These are phyloP conservation scores for Chromoteleia sp. DNA, from an alignment of 2,888 invertebrate species.

Conservation along the genomic window DNA sequence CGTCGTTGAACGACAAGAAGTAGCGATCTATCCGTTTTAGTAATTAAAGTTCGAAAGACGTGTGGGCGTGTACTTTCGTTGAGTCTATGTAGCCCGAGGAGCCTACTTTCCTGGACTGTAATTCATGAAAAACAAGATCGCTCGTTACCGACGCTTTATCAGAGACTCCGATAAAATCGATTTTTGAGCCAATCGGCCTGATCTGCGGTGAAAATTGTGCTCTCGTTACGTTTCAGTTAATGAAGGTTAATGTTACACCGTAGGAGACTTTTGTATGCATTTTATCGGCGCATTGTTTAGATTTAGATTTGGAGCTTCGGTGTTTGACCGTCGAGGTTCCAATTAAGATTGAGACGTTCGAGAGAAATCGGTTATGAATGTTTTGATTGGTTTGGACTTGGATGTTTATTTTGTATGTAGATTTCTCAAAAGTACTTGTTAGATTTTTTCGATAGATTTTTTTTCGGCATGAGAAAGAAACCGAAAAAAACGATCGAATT, in stretches of 20 bases:
- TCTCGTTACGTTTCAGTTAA: slow-evolving; percentile 35
- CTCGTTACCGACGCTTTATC: slow-evolving; percentile 57
- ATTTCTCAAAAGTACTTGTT: background rate
- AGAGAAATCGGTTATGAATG: slow-evolving; percentile 13
- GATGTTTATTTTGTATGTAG: background rate
- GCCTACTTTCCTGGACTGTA: slow-evolving; percentile 67
- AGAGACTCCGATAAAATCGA: slow-evolving; percentile 46
- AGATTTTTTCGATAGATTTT: background rate
- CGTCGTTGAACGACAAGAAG: slow-evolving; percentile 24
- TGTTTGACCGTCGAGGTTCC: background rate
- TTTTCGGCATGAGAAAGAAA: too few relatives aligned
- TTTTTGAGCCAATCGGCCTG: slow-evolving; percentile 38
- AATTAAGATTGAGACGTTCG: background rate
- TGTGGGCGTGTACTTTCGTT: slow-evolving; percentile 71
- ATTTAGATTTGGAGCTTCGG: background rate
- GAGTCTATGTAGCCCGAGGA: slow-evolving; percentile 39
- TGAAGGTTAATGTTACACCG: slow-evolving; percentile 48
- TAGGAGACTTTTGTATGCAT: background rate
- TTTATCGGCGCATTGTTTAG: slow-evolving; percentile 22
- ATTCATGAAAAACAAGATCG: slow-evolving; percentile 68
- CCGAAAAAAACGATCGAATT: too few relatives aligned
- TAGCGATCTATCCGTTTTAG: slow-evolving; percentile 60
- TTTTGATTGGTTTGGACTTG: background rate
- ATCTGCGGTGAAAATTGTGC: slow-evolving; percentile 36
- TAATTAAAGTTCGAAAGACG: slow-evolving; percentile 66